phyloP scores from a whole-genome alignment of 1,140 invertebrate species.

The Ceratina australensis region DNA sequence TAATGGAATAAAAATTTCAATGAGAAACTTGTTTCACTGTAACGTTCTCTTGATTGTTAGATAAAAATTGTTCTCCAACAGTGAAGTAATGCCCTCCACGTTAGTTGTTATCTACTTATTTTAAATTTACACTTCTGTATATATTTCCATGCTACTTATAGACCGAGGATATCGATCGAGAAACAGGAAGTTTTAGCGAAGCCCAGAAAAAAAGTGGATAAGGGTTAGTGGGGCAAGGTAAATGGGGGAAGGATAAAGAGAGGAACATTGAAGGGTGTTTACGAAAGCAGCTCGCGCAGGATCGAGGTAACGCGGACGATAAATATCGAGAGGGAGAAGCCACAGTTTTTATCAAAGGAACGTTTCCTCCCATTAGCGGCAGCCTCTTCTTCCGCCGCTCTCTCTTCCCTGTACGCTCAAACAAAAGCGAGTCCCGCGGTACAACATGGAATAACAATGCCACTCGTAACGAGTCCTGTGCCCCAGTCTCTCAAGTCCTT shows the following conservation, averaged over 20 bases:
- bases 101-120: too few species aligned
- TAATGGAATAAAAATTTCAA: too few species aligned
- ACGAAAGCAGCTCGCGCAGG: background rate
- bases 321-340: slow-evolving; percentile 14
- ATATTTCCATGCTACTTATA: too few species aligned
- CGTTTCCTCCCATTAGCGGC: background rate
- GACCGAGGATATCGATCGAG: too few species aligned
- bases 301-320: slow-evolving; percentile 8
- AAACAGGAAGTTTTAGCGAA: too few species aligned
- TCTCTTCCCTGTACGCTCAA: background rate
- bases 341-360: background rate
- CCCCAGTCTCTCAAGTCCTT: background rate
- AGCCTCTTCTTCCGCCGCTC: background rate
- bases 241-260: background rate
- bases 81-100: too few species aligned
- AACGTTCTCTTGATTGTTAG: too few species aligned
- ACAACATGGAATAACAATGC: background rate
- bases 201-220: background rate
- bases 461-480: background rate
- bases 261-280: background rate
- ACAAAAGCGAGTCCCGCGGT: background rate
- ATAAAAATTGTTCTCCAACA: too few species aligned
- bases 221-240: slow-evolving; percentile 6
- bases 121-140: too few species aligned
- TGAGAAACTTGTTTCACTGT: too few species aligned